Conservation (phyloP, 2,113 vertebrate species). For the Phalacrocorax brasilianus region DNA sequence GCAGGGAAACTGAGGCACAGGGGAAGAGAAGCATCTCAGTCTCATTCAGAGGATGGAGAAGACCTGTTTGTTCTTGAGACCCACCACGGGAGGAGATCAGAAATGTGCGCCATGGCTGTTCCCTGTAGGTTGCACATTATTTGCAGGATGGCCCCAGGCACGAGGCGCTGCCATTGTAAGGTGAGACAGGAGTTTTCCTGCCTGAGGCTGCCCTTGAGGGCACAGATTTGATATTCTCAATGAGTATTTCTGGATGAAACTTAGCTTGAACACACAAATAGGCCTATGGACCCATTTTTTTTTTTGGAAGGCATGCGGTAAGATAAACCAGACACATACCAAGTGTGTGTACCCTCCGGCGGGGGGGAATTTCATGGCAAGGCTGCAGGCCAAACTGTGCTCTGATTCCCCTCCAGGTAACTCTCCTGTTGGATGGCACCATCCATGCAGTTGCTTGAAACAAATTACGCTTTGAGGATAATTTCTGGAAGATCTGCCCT, state of each 20-base stretch:
- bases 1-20: not conserved
- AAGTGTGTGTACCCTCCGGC: accelerated
- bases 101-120: not conserved
- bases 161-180: not conserved
- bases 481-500: not conserved
- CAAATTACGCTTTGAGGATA: not conserved
- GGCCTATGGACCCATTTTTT: not conserved
- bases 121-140: not conserved
- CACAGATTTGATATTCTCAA: not conserved
- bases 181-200: not conserved
- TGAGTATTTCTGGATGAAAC: not conserved
- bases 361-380: not conserved
- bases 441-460: not conserved
- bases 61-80: not conserved
- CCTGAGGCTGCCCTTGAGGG: not conserved
- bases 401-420: not conserved
- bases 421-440: not conserved
- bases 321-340: not conserved
- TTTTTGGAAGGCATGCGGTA: not conserved
- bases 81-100: not conserved
- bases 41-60: not conserved
- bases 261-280: not conserved
- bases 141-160: not conserved
- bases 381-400: not conserved
- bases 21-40: not conserved